Evolutionary conservation across 2,113 vertebrate genomes (phyloP), one percentile per base, ranked within the genome.

Genomic region (Larimichthys polyactis): DNA sequence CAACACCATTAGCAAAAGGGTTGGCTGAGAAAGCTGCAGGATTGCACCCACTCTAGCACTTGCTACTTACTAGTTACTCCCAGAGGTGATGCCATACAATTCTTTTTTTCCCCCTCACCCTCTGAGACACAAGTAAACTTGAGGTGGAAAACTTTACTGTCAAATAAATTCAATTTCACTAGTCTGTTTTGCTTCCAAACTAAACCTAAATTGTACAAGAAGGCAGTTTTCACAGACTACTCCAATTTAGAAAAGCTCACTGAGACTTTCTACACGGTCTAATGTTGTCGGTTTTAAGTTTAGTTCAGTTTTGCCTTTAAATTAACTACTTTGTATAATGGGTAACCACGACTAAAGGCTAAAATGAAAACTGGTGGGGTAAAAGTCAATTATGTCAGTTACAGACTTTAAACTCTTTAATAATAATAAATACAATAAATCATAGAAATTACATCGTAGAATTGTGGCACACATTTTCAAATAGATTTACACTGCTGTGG

Each of bases 1-100:
- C 58, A 78, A 63, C 72, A 87, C 79, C 60, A 86, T 86, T 81
- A 87, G 76, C 40, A 49, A 66, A 89, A 63, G 40, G 4, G 15
- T 46, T 79, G 17, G 10, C 59, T 54, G 69, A 66, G 48, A 80
- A 48, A 57, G 68, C 73, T 46, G 64, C 73, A 70, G 70, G 64
- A 72, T 71, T 71, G 65, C 40, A 64, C 71, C 74, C 63, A 58
- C 48, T 75, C 65, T 68, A 22, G 19, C 11, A 65, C 57, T 69
- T 66, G 40, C 22, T 27, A 17, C 27, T 60, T 51, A 29, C 29
- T 22, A 46, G 27, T 77, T 75, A 60, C 69, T 79, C 74, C 62
- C 59, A 63, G 27, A 60, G 48, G 48, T 20, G 24, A 71, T 55
- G 19, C 46, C 46, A 24, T 43, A 43, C 15, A 51, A 20, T 55